Evolutionary conservation across 2,888 invertebrate species (phyloP).

Genomic region (Drosophila borealis): DNA sequence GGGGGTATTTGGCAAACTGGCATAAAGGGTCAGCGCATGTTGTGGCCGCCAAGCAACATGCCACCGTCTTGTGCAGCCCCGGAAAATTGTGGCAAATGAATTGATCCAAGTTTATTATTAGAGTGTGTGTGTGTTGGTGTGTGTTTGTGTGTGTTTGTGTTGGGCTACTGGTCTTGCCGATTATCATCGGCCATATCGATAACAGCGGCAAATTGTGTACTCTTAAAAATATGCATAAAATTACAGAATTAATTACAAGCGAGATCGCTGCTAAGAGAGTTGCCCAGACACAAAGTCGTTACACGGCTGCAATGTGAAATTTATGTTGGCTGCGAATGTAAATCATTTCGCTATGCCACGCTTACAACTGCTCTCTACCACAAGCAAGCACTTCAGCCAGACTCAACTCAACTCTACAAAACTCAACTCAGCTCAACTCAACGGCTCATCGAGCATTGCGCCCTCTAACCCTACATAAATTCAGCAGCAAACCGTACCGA

Average conservation of each 20-base stretch:
- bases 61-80: constrained; percentile 62
- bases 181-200: constrained; percentile 57
- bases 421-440: constrained; percentile 46
- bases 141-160: constrained; percentile 12
- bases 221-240: constrained; percentile 62
- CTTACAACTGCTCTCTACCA: constrained; percentile 53
- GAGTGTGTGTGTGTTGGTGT: constrained; percentile 19
- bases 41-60: constrained; percentile 58
- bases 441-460: constrained; percentile 71
- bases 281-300: constrained; percentile 58
- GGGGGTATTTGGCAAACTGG: constrained; percentile 1
- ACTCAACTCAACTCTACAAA: constrained; percentile 16
- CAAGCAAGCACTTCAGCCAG: constrained; percentile 22
- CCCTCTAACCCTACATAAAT: constrained; percentile 83
- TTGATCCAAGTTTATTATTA: constrained; percentile 71
- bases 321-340: constrained; percentile 77
- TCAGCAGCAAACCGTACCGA: constrained; percentile 55
- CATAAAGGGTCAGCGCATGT: constrained; percentile 64
- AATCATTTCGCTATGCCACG: constrained; percentile 82
- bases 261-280: constrained; percentile 24
- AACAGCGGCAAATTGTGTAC: constrained; percentile 48
- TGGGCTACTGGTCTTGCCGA: constrained; percentile 71
- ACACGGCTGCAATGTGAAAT: constrained; percentile 65
- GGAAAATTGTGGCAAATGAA: constrained; percentile 62
- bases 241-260: constrained; percentile 59